phyloP scores from a whole-genome alignment of 2,888 invertebrate genomes.

The Hybos culiciformis region DNA sequence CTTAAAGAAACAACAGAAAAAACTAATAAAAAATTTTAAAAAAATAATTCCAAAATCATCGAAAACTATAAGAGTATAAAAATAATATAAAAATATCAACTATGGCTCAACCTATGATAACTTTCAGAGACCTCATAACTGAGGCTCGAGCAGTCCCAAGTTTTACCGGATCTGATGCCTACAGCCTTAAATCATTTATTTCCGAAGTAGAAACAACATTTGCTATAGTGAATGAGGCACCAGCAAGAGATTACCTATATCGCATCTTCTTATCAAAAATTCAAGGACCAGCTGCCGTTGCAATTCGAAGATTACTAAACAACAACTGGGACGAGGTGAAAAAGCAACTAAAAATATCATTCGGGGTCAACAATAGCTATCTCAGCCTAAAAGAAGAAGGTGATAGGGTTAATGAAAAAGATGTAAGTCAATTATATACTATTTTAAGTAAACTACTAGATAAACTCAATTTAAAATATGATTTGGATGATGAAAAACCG shows the following conservation, averaged over 20 bases:
- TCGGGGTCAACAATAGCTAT: conserved; percentile 1
- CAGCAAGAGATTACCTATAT: background rate
- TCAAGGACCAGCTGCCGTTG: background rate
- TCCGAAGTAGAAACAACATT: background rate
- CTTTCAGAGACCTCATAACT: no score
- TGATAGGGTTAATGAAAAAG: background rate
- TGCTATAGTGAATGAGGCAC: background rate
- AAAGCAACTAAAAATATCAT: background rate
- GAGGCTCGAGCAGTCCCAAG: background rate
- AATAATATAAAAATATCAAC: no score
- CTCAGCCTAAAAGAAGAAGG: conserved; percentile 3
- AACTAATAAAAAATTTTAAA: no score
- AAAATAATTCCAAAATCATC: no score
- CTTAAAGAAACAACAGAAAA: no score
- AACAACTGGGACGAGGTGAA: background rate
- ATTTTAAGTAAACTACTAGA: conserved; percentile 1
- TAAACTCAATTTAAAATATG: conserved; percentile 5
- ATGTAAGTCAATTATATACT: conserved; percentile 4
- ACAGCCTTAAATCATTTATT: background rate
- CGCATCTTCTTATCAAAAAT: background rate
- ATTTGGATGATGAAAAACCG: background rate
- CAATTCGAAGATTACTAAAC: background rate
- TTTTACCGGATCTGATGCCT: background rate
- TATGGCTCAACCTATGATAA: no score
- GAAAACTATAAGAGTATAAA: no score